These are phyloP conservation scores for Varroa destructor DNA, from an alignment of 1,140 invertebrate species.

Conservation along the genomic window DNA sequence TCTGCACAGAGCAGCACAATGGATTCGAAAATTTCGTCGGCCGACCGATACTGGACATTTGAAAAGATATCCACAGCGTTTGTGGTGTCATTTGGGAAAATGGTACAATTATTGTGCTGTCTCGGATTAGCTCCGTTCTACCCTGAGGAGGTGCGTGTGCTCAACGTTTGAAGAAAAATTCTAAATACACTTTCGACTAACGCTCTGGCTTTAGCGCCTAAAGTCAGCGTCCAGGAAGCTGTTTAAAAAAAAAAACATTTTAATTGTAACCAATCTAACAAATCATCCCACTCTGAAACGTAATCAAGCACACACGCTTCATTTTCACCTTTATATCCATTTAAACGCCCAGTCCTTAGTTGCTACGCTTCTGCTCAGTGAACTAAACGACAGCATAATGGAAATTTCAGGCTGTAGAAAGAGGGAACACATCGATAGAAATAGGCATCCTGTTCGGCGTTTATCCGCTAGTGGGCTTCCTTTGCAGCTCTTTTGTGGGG, in stretches of 20 bases:
- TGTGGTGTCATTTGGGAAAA: slow-evolving; percentile 12
- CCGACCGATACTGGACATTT: slow-evolving; percentile 1
- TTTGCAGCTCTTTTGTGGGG: slow-evolving; percentile 6
- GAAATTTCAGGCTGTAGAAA: neutral
- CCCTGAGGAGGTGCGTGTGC: slow-evolving; percentile 11
- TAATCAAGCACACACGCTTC: too few relatives aligned
- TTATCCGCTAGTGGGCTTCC: slow-evolving; percentile 13
- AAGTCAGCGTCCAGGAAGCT: too few relatives aligned
- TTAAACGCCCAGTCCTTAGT: too few relatives aligned
- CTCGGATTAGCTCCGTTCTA: slow-evolving; percentile 18
- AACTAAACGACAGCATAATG: too few relatives aligned
- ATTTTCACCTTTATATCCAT: too few relatives aligned
- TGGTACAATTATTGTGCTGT: slow-evolving; percentile 11
- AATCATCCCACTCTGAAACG: too few relatives aligned
- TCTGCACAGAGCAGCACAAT: neutral
- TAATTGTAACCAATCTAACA: too few relatives aligned
- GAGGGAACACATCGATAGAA: slow-evolving; percentile 8
- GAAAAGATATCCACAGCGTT: slow-evolving; percentile 10
- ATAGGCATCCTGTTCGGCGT: slow-evolving; percentile 12
- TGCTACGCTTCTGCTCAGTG: too few relatives aligned
- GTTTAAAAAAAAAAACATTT: too few relatives aligned
- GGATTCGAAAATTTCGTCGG: slow-evolving; percentile 2
- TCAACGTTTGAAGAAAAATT: neutral
- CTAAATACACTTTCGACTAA: too few relatives aligned
- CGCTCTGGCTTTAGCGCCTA: too few relatives aligned